Conservation (phyloP, 2,888 invertebrate genomes). For the Phyllotreta cruciferae region DNA sequence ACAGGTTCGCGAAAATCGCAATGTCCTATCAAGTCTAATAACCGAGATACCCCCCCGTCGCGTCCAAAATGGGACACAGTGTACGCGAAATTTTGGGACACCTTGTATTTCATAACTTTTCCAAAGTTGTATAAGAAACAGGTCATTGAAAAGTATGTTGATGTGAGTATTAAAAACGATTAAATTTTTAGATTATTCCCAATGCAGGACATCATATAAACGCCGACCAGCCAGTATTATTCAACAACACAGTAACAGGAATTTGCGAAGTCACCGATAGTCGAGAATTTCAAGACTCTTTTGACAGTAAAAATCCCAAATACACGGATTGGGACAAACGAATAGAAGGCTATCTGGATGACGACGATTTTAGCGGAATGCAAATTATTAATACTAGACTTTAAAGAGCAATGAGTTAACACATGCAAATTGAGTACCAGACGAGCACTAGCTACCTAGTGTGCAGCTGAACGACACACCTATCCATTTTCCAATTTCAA, state of each 20-base stretch:
- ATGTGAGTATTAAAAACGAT: background rate
- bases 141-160: too few relatives aligned
- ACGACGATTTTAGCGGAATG: constrained; percentile 26
- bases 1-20: too few relatives aligned
- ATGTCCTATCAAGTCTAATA: too few relatives aligned
- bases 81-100: too few relatives aligned
- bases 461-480: too few relatives aligned
- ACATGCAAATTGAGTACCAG: too few relatives aligned
- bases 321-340: constrained; percentile 17
- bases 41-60: too few relatives aligned
- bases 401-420: constrained; percentile 4
- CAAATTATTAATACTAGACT: constrained; percentile 21
- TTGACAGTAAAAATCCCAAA: background rate
- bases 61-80: too few relatives aligned
- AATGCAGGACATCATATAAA: constrained; percentile 96
- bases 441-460: too few relatives aligned
- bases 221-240: constrained; percentile 85
- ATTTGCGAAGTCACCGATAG: constrained; percentile 63
- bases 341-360: constrained; percentile 12
- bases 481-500: too few relatives aligned
- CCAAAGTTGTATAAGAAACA: too few relatives aligned
- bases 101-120: too few relatives aligned
- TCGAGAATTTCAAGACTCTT: background rate
- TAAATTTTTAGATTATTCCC: constrained; percentile 70
- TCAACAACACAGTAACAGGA: constrained; percentile 82